Evolutionary conservation across 2,888 invertebrate genomes (phyloP).

Genomic region (Hybos culiciformis): DNA sequence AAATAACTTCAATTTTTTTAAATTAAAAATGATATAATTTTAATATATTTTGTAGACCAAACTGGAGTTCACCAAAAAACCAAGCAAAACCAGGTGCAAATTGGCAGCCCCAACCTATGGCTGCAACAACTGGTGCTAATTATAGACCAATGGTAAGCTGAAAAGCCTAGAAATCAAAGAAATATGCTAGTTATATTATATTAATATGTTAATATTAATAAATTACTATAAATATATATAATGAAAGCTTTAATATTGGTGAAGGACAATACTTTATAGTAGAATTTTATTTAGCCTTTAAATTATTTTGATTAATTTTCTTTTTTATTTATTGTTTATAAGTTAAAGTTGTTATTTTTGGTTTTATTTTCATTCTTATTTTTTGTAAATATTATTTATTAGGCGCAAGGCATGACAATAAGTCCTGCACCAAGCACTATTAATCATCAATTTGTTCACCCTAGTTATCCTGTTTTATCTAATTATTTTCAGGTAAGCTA

Average conservation of each 20-base stretch:
- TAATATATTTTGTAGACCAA: slow-evolving; percentile 52
- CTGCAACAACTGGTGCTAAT: slow-evolving; percentile 73
- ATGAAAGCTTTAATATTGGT: neutral
- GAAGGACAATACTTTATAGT: slow-evolving; percentile 2
- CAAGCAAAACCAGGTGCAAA: slow-evolving; percentile 63
- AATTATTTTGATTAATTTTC: neutral
- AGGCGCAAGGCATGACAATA: slow-evolving; percentile 39
- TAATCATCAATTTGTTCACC: slow-evolving; percentile 38
- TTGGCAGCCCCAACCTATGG: slow-evolving; percentile 82
- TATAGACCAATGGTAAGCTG: slow-evolving; percentile 74
- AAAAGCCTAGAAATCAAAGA: too few species aligned
- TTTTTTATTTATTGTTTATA: slow-evolving; percentile 7
- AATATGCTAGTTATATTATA: neutral
- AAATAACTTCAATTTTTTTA: neutral
- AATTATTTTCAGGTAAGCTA: slow-evolving; percentile 38
- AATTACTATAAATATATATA: neutral
- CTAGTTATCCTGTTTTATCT: slow-evolving; percentile 38
- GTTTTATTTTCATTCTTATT: slow-evolving; percentile 6
- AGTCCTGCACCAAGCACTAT: slow-evolving; percentile 39
- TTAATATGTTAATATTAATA: too few species aligned
- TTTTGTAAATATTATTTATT: slow-evolving; percentile 15
- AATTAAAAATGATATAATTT: neutral
- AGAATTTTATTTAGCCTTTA: neutral
- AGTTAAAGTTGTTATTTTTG: neutral
- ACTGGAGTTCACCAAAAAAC: slow-evolving; percentile 85